Conservation (phyloP, 2,888 invertebrate species). For the Panopea generosa region DNA sequence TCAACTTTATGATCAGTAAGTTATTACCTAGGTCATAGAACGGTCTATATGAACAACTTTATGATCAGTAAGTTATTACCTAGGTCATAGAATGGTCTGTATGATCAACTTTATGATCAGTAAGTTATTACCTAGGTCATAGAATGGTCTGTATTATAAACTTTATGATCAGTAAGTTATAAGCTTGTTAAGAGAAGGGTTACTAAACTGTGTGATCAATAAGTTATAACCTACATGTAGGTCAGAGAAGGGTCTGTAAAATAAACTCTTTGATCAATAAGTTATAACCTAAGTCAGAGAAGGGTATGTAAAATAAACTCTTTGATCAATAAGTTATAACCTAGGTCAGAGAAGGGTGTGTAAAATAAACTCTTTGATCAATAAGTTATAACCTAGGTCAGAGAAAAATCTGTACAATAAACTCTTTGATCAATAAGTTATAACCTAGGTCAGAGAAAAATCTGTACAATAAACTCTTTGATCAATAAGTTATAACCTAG, state of each 20-base stretch:
- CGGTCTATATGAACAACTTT: slow-evolving; percentile 88
- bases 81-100: slow-evolving; percentile 72
- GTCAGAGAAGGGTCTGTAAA: slow-evolving; percentile 80
- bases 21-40: slow-evolving; percentile 47
- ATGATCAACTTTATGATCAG: slow-evolving; percentile 91
- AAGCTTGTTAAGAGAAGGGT: no score
- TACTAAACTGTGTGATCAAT: slow-evolving; percentile 91
- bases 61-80: slow-evolving; percentile 89
- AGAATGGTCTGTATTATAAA: slow-evolving; percentile 86
- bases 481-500: slow-evolving; percentile 88
- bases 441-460: slow-evolving; percentile 49
- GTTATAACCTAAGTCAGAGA: slow-evolving; percentile 72
- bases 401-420: slow-evolving; percentile 86
- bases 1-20: slow-evolving; percentile 92
- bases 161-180: slow-evolving; percentile 91
- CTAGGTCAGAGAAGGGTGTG: slow-evolving; percentile 72
- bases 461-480: slow-evolving; percentile 89
- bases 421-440: slow-evolving; percentile 91
- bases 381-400: slow-evolving; percentile 86
- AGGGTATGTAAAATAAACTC: slow-evolving; percentile 87
- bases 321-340: slow-evolving; percentile 90
- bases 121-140: slow-evolving; percentile 86
- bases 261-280: slow-evolving; percentile 92
- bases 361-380: slow-evolving; percentile 90
- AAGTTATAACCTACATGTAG: slow-evolving; percentile 85